Base-by-base conservation (phyloP, 2,113 vertebrate genomes). In the Dinomys branickii region DNA sequence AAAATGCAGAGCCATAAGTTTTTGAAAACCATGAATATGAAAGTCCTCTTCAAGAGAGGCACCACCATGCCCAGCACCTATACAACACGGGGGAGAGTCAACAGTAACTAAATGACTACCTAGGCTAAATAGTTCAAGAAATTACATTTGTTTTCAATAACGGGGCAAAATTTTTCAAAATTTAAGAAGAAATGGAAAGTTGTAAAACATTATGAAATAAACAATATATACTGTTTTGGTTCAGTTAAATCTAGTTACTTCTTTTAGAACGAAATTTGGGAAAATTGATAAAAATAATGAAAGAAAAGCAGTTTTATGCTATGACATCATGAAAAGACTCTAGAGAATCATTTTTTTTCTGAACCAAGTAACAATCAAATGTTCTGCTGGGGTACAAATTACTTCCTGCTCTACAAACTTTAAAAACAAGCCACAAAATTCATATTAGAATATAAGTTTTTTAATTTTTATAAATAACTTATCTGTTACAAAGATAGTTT, bases 401-500 rank as follows among this genome's bases (percentile, higher is more conserved):
- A 85, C 63, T 78, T 94, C 65, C 35, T 97, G 30, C 59, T 93
- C 83, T 97, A 97, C 24, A 92, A 90, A 61, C 86, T 95, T 96
- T 95, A 97, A 98, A 98, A 98, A 98, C 95, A 98, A 98, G 97
- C 97, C 98, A 99, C 98, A 98, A 98, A 98, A 91, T 95, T 97
- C 98, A 98, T 94, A 97, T 99, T 99, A 99, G 99, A 99, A 99
- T 99, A 99, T 99, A 99, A 98, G 98, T 99, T 99, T 99, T 99
- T 99, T 99, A 99, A 99, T 99, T 99, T 99, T 99, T 99, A 99
- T 99, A 99, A 99, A 99, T 99, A 99, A 99, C 99, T 99, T 99
- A 99, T 99, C 99, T 99, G 99, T 99, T 99, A 99, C 99, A 99
- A 99, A 99, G 99, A 99, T 99, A 99, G 99, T 99, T 99, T 99